phyloP scores from a whole-genome alignment of 2,797 vertebrate species.

The Sebastes steindachneri region DNA sequence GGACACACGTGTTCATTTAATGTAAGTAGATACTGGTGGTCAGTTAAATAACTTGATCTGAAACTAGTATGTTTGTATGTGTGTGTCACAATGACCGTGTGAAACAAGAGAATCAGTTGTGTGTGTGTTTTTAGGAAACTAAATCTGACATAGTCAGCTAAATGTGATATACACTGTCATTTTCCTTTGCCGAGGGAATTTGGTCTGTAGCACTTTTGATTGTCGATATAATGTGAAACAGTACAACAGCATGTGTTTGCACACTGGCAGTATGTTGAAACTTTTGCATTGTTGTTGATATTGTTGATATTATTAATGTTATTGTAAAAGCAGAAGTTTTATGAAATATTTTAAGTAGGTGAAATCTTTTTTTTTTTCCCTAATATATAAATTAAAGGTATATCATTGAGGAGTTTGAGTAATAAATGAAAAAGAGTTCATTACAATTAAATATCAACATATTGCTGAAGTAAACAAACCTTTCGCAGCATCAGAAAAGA shows the following conservation, averaged over 20 bases:
- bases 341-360: not conserved
- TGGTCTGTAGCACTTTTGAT: conserved; percentile 14
- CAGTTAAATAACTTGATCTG: not conserved
- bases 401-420: not conserved
- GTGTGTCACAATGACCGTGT: not conserved
- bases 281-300: not conserved
- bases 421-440: not conserved
- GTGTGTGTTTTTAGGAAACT: not conserved
- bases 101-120: not conserved
- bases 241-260: not conserved
- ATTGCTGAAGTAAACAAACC: not conserved
- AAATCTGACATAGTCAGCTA: not conserved
- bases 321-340: not conserved
- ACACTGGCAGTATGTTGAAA: no score
- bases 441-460: not conserved
- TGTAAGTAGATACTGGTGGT: not conserved
- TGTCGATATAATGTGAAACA: not conserved
- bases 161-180: not conserved
- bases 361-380: not conserved
- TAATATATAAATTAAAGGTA: not conserved
- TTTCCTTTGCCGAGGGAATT: not conserved
- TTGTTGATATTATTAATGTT: not conserved
- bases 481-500: not conserved
- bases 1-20: not conserved
- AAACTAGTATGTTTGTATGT: not conserved